Evolutionary conservation across 2,888 invertebrate genomes (phyloP).

Genomic region (Pollenia labialis): DNA sequence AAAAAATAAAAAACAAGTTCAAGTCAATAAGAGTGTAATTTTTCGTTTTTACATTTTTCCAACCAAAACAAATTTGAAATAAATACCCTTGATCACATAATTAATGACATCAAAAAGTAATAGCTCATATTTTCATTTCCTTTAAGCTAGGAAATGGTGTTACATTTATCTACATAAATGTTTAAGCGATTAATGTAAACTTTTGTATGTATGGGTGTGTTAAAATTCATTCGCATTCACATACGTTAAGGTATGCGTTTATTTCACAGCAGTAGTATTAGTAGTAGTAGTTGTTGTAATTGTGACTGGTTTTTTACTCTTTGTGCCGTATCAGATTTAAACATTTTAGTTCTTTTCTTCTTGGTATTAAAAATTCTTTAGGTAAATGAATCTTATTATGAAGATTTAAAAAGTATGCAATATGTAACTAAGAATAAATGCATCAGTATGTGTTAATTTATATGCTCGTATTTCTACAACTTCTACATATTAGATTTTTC

Average conservation of each 20-base stretch:
- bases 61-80: no score
- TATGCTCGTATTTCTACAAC: neutral
- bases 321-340: constrained; percentile 59
- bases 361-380: constrained; percentile 65
- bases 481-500: neutral
- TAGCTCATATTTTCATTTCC: no score
- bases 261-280: neutral
- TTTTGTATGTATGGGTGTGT: no score
- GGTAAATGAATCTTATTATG: constrained; percentile 68
- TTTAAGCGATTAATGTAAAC: no score
- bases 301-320: constrained; percentile 39
- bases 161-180: no score
- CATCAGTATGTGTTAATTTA: neutral
- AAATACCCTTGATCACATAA: no score
- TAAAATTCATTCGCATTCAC: no score
- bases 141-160: no score
- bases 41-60: no score
- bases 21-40: no score
- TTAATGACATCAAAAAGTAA: no score
- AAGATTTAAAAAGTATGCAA: constrained; percentile 52
- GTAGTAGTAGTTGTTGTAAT: neutral
- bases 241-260: neutral
- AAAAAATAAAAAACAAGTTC: no score
- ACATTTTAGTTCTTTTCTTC: constrained; percentile 41
- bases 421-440: constrained; percentile 2